These are phyloP conservation scores for Gnathonemus longibarbis DNA, from an alignment of 2,113 vertebrate species.

Conservation along the genomic window DNA sequence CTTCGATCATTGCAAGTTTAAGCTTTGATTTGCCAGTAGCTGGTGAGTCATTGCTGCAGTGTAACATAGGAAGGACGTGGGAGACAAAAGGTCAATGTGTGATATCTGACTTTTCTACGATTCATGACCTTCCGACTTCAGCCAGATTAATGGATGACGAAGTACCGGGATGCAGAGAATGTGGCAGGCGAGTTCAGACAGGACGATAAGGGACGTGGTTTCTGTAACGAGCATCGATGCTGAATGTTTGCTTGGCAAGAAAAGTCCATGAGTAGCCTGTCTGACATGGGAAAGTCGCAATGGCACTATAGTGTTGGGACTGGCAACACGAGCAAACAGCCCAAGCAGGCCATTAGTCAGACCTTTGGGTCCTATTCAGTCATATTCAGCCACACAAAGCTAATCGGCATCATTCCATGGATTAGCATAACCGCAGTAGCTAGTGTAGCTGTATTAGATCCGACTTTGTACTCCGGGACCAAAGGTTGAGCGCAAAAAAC, in stretches of 20 bases:
- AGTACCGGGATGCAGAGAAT: not conserved
- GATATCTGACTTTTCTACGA: not conserved
- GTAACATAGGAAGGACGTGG: not conserved
- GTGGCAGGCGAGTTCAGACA: not conserved
- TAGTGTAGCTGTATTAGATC: not conserved
- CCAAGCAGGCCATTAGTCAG: not conserved
- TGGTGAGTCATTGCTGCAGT: not conserved
- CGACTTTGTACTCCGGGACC: not conserved
- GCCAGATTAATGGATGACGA: not conserved
- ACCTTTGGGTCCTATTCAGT: not conserved
- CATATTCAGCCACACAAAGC: not conserved
- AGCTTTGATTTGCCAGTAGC: not conserved
- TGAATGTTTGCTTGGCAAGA: not conserved
- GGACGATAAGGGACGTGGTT: not conserved
- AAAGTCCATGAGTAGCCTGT: not conserved
- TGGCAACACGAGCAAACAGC: not conserved
- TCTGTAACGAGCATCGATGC: not conserved
- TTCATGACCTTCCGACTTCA: not conserved
- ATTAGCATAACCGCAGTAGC: not conserved
- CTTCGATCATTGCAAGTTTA: not conserved
- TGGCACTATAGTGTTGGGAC: not conserved
- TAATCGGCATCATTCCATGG: not conserved
- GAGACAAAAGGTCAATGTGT: not conserved
- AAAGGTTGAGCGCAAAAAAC: not conserved
- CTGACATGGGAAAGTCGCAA: not conserved